Conservation (phyloP, 2,888 invertebrate genomes). For the Ophion ellenae region DNA sequence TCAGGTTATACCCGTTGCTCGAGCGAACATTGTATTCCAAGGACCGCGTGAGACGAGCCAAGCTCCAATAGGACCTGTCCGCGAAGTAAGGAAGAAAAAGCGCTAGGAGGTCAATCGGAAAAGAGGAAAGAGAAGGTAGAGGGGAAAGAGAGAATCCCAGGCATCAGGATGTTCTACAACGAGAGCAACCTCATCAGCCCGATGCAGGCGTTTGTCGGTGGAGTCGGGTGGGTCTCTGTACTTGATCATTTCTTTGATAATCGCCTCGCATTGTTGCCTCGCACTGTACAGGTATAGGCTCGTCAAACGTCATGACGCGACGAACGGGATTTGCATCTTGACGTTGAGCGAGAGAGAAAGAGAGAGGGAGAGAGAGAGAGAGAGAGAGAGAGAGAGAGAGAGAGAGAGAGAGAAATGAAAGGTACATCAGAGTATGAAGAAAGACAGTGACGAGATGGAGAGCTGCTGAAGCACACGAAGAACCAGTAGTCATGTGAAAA, state of each 20-base stretch:
- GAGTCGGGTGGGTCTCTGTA: slow-evolving; percentile 74
- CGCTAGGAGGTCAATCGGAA: slow-evolving; percentile 10
- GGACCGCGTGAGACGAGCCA: background rate
- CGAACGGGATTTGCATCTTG: slow-evolving; percentile 34
- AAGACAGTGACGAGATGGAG: slow-evolving; percentile 45
- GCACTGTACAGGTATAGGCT: background rate
- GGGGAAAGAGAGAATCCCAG: slow-evolving; percentile 52
- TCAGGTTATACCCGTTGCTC: slow-evolving; percentile 5
- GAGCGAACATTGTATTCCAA: slow-evolving; percentile 23
- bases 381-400: slow-evolving; percentile 20
- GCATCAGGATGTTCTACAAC: slow-evolving; percentile 77
- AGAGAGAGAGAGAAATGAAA: slow-evolving; percentile 26
- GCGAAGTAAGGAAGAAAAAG: slow-evolving; percentile 15
- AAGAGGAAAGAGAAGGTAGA: slow-evolving; percentile 27
- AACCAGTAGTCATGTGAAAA: slow-evolving; percentile 47
- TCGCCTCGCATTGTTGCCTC: slow-evolving; percentile 72
- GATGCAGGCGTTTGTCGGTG: slow-evolving; percentile 77
- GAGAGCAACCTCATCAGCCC: slow-evolving; percentile 77
- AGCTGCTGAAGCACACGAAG: slow-evolving; percentile 24
- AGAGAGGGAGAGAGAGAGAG: slow-evolving; percentile 21
- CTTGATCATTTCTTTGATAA: slow-evolving; percentile 76
- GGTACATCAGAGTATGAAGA: slow-evolving; percentile 22
- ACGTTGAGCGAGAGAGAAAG: slow-evolving; percentile 8
- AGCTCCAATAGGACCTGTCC: slow-evolving; percentile 12
- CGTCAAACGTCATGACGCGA: slow-evolving; percentile 5